Evolutionary conservation across 1,140 invertebrate species (phyloP), one percentile per base, ranked within the genome.

Genomic region (Schlechtendalia chinensis): DNA sequence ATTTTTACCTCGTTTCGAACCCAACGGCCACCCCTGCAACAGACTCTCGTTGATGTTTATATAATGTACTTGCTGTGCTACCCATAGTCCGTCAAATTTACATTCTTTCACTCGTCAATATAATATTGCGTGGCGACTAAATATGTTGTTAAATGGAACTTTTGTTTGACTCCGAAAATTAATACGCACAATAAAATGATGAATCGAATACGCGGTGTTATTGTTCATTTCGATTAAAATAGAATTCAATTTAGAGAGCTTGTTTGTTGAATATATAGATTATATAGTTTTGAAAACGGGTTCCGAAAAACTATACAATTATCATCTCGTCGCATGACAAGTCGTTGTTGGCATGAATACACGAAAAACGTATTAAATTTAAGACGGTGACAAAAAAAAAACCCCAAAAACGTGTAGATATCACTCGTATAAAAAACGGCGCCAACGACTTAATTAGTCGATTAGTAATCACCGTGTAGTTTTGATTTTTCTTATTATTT

Each of bases 1-100:
- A 61, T 61, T 72, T 81, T 81, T 81, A 74, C 56, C 47, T 59
- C 53, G 5, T 24, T 67, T 47, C 24, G 50, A 32, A 58, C 50
- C 16, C 32, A 8, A 39, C 32, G 32, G 32, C 32, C 27, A 39
- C n/a, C 54, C 10, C n/a, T 19, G 22, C 27, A 58, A 22, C 14
- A 39, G 65, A 19, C 29, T 17, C 47, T 5, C 4, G 32, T 16
- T 29, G 16, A 24, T 47, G n/a, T 50, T 69, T 50, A 27, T 11
- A 50, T 12, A 50, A 50, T 8, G 12, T 12, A 50, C 12, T 6
- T 50, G n/a, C n/a, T n/a, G n/a, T n/a, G n/a, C n/a, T n/a, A n/a
- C n/a, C n/a, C 3, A 17, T 17, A 2, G 32, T 39, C 61, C 29
- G 63, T 69, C 65, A 22, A 50, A 69, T 69, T 69, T 67, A n/a